Conservation (phyloP, 2,888 invertebrate species). For the Clostera curtula region DNA sequence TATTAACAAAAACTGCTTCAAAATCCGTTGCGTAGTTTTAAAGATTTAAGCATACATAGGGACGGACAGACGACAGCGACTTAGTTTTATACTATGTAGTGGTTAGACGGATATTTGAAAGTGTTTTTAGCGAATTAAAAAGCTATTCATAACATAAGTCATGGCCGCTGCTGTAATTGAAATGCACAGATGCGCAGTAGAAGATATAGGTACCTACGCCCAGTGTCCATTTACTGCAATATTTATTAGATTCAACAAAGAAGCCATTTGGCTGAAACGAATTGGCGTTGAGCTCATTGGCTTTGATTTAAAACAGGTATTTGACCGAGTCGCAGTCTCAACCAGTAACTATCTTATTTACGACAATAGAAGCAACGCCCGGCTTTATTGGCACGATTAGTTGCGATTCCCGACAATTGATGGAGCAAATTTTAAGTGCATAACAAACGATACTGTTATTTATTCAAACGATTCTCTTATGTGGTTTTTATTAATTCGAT, state of each 20-base stretch:
- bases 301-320: constrained; percentile 64
- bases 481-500: constrained; percentile 42
- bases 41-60: too few relatives aligned
- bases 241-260: constrained; percentile 56
- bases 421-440: constrained; percentile 34
- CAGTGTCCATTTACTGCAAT: constrained; percentile 37
- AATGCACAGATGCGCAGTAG: constrained; percentile 40
- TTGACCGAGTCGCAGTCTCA: constrained; percentile 51
- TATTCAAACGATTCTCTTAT: constrained; percentile 31
- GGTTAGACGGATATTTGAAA: too few relatives aligned
- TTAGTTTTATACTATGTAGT: too few relatives aligned
- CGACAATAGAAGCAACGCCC: constrained; percentile 35
- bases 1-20: too few relatives aligned
- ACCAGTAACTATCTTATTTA: constrained; percentile 52
- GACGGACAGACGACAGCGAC: too few relatives aligned
- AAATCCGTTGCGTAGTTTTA: too few relatives aligned
- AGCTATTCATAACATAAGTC: constrained; percentile 29
- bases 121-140: constrained; percentile 31
- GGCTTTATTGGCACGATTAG: constrained; percentile 46
- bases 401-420: constrained; percentile 40
- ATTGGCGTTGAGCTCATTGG: constrained; percentile 42
- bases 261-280: constrained; percentile 43
- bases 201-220: constrained; percentile 39
- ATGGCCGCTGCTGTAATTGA: constrained; percentile 22
- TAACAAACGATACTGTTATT: constrained; percentile 40